Percentiles rank a stretch among this genome's conserved stretches.
Evolutionary conservation across 2,888 invertebrate genomes (phyloP).

Genomic region (Oegoconia quadripuncta): DNA sequence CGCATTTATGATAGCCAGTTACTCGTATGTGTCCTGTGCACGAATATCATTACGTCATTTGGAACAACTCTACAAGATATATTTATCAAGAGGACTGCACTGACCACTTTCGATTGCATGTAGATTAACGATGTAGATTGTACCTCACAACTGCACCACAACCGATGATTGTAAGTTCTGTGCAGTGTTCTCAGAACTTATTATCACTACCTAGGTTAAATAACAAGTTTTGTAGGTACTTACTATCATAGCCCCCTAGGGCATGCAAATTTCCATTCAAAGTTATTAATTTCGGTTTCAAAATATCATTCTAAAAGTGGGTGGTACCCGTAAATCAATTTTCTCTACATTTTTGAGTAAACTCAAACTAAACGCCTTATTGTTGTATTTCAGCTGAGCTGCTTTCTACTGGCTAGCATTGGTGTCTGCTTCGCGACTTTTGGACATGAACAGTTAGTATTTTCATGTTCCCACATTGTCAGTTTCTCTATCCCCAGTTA

Average conservation of each 20-base stretch:
- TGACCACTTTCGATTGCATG: slow-evolving; percentile 40
- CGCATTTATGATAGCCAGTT: neutral
- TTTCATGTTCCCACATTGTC: slow-evolving; percentile 28
- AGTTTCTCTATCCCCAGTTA: slow-evolving; percentile 24
- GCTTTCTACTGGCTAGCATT: slow-evolving; percentile 65
- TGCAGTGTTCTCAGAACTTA: no score
- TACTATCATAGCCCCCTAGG: no score
- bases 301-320: slow-evolving; percentile 3
- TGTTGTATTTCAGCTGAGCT: slow-evolving; percentile 70
- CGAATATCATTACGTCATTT: slow-evolving; percentile 11
- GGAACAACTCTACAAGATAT: slow-evolving; percentile 8
- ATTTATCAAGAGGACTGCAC: slow-evolving; percentile 7
- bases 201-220: no score
- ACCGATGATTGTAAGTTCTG: no score
- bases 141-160: no score
- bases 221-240: no score
- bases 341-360: neutral
- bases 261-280: no score
- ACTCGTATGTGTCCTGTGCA: slow-evolving; percentile 11
- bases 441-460: slow-evolving; percentile 76
- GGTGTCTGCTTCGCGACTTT: slow-evolving; percentile 73
- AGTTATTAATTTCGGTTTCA: no score
- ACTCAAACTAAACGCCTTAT: slow-evolving; percentile 23
- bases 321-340: slow-evolving; percentile 8
- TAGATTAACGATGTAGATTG: no score